Conservation (phyloP, 2,888 invertebrate species). For the Pomacea canaliculata region DNA sequence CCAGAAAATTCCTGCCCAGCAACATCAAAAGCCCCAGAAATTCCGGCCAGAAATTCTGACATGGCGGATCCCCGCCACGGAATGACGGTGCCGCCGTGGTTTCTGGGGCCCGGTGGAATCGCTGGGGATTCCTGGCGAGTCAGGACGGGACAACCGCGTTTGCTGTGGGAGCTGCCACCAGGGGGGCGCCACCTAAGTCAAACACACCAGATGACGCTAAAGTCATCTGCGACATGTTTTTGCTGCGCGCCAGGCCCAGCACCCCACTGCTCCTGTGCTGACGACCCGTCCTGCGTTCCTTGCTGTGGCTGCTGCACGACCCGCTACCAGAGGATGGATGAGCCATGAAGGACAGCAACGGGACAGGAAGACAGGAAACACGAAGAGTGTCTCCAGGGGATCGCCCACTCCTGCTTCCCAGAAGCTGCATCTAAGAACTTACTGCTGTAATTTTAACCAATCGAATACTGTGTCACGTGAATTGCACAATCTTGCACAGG, state of each 20-base stretch:
- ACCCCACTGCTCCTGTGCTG: too few relatives aligned
- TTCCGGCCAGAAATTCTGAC: slow-evolving; percentile 2
- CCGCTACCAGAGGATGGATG: too few relatives aligned
- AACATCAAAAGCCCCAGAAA: slow-evolving; percentile 8
- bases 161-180: slow-evolving; percentile 15
- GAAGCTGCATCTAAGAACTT: too few relatives aligned
- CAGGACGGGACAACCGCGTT: slow-evolving; percentile 9
- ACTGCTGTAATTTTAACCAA: too few relatives aligned
- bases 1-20: slow-evolving; percentile 10
- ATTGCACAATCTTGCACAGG: too few relatives aligned
- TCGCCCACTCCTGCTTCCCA: too few relatives aligned
- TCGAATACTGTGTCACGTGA: too few relatives aligned
- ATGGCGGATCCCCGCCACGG: slow-evolving; percentile 9
- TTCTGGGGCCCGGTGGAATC: slow-evolving; percentile 6
- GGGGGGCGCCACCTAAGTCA: slow-evolving; percentile 18
- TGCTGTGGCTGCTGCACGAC: too few relatives aligned
- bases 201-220: slow-evolving; percentile 5
- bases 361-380: too few relatives aligned
- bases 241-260: neutral
- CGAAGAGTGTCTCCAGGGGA: too few relatives aligned
- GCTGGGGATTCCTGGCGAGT: slow-evolving; percentile 18
- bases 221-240: neutral
- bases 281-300: too few relatives aligned
- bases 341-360: too few relatives aligned
- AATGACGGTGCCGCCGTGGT: slow-evolving; percentile 13